Percentiles rank a stretch among this genome's conserved stretches.
Evolutionary conservation across 2,113 vertebrate genomes (phyloP).

Genomic region (Lophius piscatorius): DNA sequence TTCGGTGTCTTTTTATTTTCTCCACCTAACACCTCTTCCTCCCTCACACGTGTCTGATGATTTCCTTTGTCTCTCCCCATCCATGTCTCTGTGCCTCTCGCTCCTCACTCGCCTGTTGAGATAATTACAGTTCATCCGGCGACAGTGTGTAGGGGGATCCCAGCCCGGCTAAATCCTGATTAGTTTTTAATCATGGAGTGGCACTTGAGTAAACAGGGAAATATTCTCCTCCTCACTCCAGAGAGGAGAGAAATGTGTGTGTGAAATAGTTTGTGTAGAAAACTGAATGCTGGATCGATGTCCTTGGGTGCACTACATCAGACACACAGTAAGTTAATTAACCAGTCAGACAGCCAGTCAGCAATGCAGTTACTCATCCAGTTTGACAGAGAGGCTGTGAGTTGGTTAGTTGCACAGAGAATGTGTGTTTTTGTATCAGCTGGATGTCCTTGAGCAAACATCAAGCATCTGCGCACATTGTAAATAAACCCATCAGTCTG

Average conservation of each 20-base stretch:
- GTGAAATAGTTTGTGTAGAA: conserved; percentile 47
- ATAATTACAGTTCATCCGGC: conserved; percentile 65
- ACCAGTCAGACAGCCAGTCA: conserved; percentile 52
- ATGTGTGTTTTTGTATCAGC: conserved; percentile 31
- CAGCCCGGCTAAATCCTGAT: conserved; percentile 69
- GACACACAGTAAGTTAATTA: conserved; percentile 62
- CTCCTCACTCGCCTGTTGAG: conserved; percentile 35
- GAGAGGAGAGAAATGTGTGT: conserved; percentile 35
- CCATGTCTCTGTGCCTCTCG: conserved; percentile 6
- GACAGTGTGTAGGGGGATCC: conserved; percentile 61
- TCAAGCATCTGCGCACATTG: conserved; percentile 1
- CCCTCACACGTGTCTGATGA: background rate
- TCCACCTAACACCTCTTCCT: conserved; percentile 2
- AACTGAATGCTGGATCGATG: conserved; percentile 43
- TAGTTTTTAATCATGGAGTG: conserved; percentile 76
- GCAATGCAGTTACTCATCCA: conserved; percentile 50
- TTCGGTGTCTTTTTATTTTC: conserved; percentile 1
- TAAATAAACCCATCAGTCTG: conserved; percentile 30
- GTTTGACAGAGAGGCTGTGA: conserved; percentile 31
- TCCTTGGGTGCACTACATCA: conserved; percentile 64
- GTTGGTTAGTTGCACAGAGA: conserved; percentile 43
- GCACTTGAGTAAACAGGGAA: conserved; percentile 75
- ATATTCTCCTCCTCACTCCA: conserved; percentile 62
- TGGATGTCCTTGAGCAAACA: conserved; percentile 45
- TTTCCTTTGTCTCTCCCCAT: conserved; percentile 5